These are phyloP conservation scores for Apaloderma vittatum DNA, from an alignment of 2,113 vertebrate species.

Conservation along the genomic window DNA sequence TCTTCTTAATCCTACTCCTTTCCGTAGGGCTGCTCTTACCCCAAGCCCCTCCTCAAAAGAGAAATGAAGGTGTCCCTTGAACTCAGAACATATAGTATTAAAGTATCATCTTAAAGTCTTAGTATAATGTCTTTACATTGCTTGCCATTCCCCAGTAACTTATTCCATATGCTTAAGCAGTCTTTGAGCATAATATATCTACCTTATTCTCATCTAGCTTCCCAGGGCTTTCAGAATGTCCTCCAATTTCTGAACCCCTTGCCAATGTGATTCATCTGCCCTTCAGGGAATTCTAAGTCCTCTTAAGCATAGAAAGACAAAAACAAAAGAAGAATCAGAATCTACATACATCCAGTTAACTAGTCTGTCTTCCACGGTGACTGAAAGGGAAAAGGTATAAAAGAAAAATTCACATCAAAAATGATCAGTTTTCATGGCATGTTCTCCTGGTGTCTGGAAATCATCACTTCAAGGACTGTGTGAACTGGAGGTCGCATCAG, in stretches of 20 bases:
- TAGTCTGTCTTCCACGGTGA: not conserved
- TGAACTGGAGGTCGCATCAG: not conserved
- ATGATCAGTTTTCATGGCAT: not conserved
- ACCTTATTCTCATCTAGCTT: slow-evolving; percentile 17
- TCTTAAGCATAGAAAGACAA: not conserved
- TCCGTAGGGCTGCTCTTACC: not conserved
- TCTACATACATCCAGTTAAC: not conserved
- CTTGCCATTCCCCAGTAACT: slow-evolving; percentile 50
- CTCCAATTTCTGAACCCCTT: not conserved
- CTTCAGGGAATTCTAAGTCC: not conserved
- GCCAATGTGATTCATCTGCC: not conserved
- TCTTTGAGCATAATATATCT: not conserved
- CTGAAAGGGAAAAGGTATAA: not conserved
- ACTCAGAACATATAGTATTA: not conserved
- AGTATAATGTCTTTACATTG: slow-evolving; percentile 52
- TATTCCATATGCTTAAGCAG: slow-evolving; percentile 58
- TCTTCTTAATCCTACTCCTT: slow-evolving; percentile 29
- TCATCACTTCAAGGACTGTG: not conserved
- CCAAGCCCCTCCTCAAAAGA: not conserved
- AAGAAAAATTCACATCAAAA: not conserved
- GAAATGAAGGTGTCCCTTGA: slow-evolving; percentile 12
- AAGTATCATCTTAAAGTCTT: slow-evolving; percentile 57
- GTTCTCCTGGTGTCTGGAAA: not conserved
- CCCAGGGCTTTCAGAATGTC: not conserved
- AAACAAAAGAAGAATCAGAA: not conserved